A percentile compares a stretch with the other conserved stretches of the same genome.
These are phyloP conservation scores for Lytechinus variegatus DNA, from an alignment of 35 echinoderm and acorn worm genomes.

Conservation along the genomic window DNA sequence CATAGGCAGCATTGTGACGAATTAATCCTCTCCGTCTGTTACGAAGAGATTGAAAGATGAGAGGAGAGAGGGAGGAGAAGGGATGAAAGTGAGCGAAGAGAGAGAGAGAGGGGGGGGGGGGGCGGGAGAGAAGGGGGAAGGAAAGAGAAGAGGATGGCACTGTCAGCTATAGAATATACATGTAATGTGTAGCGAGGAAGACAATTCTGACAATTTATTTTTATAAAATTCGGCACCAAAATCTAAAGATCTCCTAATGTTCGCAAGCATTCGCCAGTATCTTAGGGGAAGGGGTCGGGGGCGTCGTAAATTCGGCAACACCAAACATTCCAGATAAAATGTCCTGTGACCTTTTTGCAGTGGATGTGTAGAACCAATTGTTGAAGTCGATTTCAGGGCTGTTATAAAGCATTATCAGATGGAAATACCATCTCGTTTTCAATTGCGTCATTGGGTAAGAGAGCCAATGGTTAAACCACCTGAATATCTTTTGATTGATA, in stretches of 20 bases:
- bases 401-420: background rate
- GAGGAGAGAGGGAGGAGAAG: background rate
- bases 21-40: constrained; percentile 34
- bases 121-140: background rate
- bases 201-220: too few species aligned
- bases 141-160: too few species aligned
- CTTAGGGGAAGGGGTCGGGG: background rate
- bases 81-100: background rate
- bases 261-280: background rate
- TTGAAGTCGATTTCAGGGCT: background rate
- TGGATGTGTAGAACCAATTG: background rate
- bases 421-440: background rate
- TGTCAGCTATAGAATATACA: too few species aligned
- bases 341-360: background rate
- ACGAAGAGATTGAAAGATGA: background rate
- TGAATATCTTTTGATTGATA: constrained; percentile 13
- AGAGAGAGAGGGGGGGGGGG: background rate
- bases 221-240: too few species aligned
- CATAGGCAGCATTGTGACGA: constrained; percentile 26
- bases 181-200: too few species aligned
- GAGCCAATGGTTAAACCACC: background rate
- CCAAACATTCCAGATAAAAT: background rate
- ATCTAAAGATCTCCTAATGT: too few species aligned
- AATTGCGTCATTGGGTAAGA: background rate
- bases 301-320: background rate